Evolutionary conservation across 2,113 vertebrate genomes (phyloP), one percentile per base, ranked within the genome.

Genomic region (Emberiza fucata): DNA sequence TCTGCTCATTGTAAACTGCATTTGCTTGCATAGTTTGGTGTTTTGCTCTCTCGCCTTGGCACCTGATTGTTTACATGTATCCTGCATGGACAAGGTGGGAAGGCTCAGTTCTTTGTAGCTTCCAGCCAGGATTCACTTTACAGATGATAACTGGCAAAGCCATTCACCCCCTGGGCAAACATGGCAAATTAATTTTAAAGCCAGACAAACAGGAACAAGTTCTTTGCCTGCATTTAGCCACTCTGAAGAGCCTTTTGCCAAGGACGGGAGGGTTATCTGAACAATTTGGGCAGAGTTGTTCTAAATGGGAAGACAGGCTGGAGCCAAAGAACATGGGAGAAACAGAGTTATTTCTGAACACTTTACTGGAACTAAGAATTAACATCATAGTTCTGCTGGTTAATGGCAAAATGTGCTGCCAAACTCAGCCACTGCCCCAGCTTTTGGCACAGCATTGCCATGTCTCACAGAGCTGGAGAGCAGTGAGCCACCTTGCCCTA

Each of bases 281-380:
- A 76, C 40, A 82, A 75, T 86, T 76, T 82, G 22, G 16, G 4
- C 40, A 39, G 64, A 73, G 29, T 45, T 81, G 7, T 66, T 91
- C 60, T 68, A 50, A 63, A 47, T 0, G 1, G 68, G 18, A 83
- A 82, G 35, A 51, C 5, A 0, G 44, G 47, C 33, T 82, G 45
- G 79, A 94, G 70, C 69, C 92, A 95, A 42, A 57, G 64, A 42
- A 27, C 54, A 29, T 14, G 11, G 31, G 57, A 91, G 63, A 90
- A 92, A 66, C n/a, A 68, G 29, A 20, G 44, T 81, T 90, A 65
- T 93, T 96, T 95, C 50, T 80, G 85, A 93, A 82, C 25, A 24
- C 42, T 93, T 90, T 84, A 91, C 84, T 89, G 90, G 78, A 92
- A 96, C 33, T 83, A 28, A 37, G 44, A 90, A 68, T 64, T 57